Percentiles rank a stretch among this genome's conserved stretches.
Conservation (phyloP, 2,797 vertebrate species). For the Protonibea diacanthus region DNA sequence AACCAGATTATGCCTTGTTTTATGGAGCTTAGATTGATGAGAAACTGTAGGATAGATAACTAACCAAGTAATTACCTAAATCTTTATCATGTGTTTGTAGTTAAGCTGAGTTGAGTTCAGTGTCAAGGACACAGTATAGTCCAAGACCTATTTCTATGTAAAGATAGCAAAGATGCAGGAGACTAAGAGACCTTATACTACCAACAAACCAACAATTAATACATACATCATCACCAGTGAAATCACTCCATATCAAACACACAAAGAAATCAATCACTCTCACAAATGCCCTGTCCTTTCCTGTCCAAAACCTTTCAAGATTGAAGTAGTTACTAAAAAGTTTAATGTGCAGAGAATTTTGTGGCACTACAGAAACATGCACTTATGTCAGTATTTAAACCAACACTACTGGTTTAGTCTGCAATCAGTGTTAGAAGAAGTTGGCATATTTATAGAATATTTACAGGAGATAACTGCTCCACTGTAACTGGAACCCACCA, state of each 20-base stretch:
- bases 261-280: too few relatives aligned
- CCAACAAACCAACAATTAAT: not conserved
- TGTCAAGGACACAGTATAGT: not conserved
- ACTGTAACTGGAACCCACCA: not conserved
- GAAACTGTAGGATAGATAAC: slow-evolving; percentile 5
- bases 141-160: not conserved
- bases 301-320: too few relatives aligned
- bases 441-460: not conserved
- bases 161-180: not conserved
- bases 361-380: too few relatives aligned
- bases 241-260: not conserved
- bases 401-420: not conserved
- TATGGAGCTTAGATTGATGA: slow-evolving; percentile 15
- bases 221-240: not conserved
- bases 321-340: too few relatives aligned
- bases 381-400: not conserved
- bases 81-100: not conserved
- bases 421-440: slow-evolving; percentile 18
- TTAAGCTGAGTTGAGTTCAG: not conserved
- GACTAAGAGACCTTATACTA: not conserved
- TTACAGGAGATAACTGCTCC: not conserved
- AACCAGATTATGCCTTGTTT: slow-evolving; percentile 38
- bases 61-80: not conserved
- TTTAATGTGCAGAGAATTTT: too few relatives aligned
- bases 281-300: too few relatives aligned